These are phyloP conservation scores for Pseudomyrmex pallidus DNA, from an alignment of 1,140 invertebrate genomes.

Conservation along the genomic window DNA sequence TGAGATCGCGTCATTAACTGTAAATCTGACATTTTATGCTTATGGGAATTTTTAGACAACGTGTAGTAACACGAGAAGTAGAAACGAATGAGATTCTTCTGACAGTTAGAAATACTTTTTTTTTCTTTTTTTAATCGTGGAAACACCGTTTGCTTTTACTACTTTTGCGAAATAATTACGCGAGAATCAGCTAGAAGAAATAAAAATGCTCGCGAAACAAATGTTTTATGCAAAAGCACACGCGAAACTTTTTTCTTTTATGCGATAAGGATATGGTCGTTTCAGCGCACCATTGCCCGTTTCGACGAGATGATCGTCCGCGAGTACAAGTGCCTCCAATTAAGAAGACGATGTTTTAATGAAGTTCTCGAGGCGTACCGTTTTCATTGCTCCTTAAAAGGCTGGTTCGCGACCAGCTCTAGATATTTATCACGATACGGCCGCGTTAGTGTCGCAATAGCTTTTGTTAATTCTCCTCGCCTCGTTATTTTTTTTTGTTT, in stretches of 20 bases:
- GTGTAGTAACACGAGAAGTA: too few relatives aligned
- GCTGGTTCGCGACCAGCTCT: conserved; percentile 20
- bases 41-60: too few relatives aligned
- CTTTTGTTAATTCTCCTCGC: background rate
- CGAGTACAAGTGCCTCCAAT: conserved; percentile 47
- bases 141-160: too few relatives aligned
- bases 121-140: too few relatives aligned
- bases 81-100: too few relatives aligned
- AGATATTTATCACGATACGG: conserved; percentile 9
- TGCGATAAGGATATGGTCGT: conserved; percentile 25
- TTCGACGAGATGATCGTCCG: conserved; percentile 27
- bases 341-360: conserved; percentile 59
- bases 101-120: too few relatives aligned
- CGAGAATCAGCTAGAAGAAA: too few relatives aligned
- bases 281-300: conserved; percentile 9
- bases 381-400: conserved; percentile 39
- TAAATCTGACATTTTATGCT: too few relatives aligned
- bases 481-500: too few relatives aligned
- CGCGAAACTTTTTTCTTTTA: background rate
- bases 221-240: background rate
- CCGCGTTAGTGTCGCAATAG: background rate
- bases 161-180: too few relatives aligned
- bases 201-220: background rate
- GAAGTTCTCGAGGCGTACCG: conserved; percentile 26
- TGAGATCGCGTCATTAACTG: too few relatives aligned